Conservation (phyloP, 30 jellyfish, hydroid and myxozoan species). For the Catostylus mosaicus region DNA sequence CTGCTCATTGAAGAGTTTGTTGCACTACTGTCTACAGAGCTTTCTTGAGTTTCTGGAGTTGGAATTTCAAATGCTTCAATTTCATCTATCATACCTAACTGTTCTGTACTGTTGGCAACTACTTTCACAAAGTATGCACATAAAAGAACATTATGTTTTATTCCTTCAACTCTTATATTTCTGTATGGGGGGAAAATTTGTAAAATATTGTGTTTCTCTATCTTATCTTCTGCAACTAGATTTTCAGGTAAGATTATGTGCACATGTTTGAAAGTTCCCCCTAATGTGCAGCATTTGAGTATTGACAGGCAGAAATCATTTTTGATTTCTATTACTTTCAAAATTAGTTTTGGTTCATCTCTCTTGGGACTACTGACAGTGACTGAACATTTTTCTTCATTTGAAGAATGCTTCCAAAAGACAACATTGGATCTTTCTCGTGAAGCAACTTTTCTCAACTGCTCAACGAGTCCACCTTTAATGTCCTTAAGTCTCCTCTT, state of each 20-base stretch:
- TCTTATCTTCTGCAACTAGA: not conserved
- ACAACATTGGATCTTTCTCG: slow-evolving; percentile 59
- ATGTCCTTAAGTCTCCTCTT: slow-evolving; percentile 48
- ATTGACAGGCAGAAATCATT: slow-evolving; percentile 9
- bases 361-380: not conserved
- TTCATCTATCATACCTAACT: not conserved
- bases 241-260: slow-evolving; percentile 19
- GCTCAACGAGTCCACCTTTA: slow-evolving; percentile 57
- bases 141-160: slow-evolving; percentile 1
- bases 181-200: slow-evolving; percentile 43
- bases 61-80: not conserved
- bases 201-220: not conserved
- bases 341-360: not conserved
- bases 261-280: not conserved
- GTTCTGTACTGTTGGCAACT: not conserved
- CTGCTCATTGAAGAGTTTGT: not conserved
- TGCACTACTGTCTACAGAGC: not conserved
- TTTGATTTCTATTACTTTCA: slow-evolving; percentile 7
- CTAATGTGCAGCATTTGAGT: slow-evolving; percentile 25
- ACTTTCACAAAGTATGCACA: slow-evolving; percentile 29
- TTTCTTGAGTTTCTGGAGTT: not conserved
- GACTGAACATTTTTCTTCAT: not conserved
- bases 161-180: not conserved
- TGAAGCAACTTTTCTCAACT: slow-evolving; percentile 28
- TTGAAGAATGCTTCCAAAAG: slow-evolving; percentile 60